phyloP scores from a whole-genome alignment of 2,888 invertebrate species.

The Conus canariensis region DNA sequence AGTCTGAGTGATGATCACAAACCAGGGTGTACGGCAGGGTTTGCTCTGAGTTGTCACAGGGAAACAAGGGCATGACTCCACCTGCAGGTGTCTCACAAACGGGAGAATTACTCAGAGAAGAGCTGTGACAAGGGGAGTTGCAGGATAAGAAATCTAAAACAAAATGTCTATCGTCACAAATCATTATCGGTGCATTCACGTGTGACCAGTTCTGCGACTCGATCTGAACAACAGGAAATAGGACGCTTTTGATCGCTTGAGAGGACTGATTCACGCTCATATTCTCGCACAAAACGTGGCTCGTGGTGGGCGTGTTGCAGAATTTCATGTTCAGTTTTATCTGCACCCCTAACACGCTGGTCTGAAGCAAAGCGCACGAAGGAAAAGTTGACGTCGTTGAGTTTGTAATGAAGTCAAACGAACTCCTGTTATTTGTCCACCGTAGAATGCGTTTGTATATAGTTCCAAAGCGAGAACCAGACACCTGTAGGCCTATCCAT shows the following conservation, averaged over 20 bases:
- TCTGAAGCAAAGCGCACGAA: neutral
- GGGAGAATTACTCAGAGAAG: neutral
- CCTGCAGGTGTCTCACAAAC: neutral
- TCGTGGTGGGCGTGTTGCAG: neutral
- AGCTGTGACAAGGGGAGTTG: neutral
- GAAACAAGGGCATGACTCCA: neutral
- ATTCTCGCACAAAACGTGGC: neutral
- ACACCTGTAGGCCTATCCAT: slow-evolving; percentile 5
- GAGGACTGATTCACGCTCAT: neutral
- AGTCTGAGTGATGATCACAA: neutral
- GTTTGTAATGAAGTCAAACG: neutral
- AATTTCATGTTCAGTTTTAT: neutral
- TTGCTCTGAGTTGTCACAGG: neutral
- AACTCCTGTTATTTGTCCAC: neutral
- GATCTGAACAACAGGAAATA: neutral
- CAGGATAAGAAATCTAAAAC: slow-evolving; percentile 4
- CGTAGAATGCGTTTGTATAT: slow-evolving; percentile 17
- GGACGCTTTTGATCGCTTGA: neutral
- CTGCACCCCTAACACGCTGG: neutral
- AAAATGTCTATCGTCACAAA: neutral
- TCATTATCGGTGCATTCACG: neutral
- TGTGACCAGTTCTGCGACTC: neutral
- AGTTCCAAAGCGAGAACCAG: neutral
- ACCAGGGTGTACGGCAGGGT: neutral
- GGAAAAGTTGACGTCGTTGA: neutral